phyloP scores from a whole-genome alignment of 2,797 vertebrate species.

The Argentina silus region DNA sequence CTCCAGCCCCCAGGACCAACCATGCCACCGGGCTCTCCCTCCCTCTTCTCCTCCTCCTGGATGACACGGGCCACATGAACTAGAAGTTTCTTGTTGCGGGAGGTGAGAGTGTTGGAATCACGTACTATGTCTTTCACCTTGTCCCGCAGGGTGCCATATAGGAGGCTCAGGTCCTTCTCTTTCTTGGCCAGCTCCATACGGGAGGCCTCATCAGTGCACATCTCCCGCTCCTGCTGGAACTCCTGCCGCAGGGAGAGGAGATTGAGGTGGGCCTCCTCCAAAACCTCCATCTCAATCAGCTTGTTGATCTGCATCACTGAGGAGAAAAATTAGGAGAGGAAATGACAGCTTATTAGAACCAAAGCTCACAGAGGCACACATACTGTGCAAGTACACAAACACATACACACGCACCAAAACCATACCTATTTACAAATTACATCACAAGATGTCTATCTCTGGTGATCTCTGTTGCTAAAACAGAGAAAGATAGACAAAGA shows the following conservation, averaged over 20 bases:
- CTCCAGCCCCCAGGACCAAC: slow-evolving; percentile 77
- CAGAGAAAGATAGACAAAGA: slow-evolving; percentile 25
- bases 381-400: too few species aligned
- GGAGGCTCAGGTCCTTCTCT: slow-evolving; percentile 84
- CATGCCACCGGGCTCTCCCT: slow-evolving; percentile 50
- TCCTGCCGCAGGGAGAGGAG: slow-evolving; percentile 77
- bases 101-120: slow-evolving; percentile 70
- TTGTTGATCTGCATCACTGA: slow-evolving; percentile 87
- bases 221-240: slow-evolving; percentile 68
- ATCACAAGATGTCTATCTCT: too few species aligned
- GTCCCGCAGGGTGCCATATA: slow-evolving; percentile 74
- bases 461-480: slow-evolving; percentile 52
- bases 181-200: slow-evolving; percentile 73
- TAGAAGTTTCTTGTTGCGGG: slow-evolving; percentile 69
- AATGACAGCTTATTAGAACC: background rate
- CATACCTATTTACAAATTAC: too few species aligned
- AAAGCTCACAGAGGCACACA: background rate
- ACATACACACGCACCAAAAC: too few species aligned
- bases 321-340: slow-evolving; percentile 8
- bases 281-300: slow-evolving; percentile 79
- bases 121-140: slow-evolving; percentile 75
- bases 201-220: slow-evolving; percentile 47
- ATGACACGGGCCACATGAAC: slow-evolving; percentile 76
- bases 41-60: slow-evolving; percentile 77
- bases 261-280: slow-evolving; percentile 86